phyloP scores from a whole-genome alignment of 2,888 invertebrate species.

The Sinodicranocentrus sp. region DNA sequence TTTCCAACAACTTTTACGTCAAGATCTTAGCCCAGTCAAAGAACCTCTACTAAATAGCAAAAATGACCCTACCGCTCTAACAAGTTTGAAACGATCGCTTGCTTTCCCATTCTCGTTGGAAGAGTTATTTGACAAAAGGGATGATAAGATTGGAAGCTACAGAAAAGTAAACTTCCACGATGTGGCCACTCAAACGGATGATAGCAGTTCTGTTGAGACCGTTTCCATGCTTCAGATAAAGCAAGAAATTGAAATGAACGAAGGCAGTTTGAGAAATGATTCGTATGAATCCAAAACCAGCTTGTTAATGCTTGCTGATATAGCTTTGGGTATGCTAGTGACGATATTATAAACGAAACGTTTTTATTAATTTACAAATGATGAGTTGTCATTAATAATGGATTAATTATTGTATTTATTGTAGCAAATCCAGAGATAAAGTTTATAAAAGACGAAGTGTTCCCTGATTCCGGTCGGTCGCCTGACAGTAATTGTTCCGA shows the following conservation, averaged over 20 bases:
- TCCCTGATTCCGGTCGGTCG: too few species aligned
- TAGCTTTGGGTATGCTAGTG: constrained; percentile 33
- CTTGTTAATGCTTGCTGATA: constrained; percentile 40
- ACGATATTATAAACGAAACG: not conserved
- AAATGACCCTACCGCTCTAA: not conserved
- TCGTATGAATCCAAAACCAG: not conserved
- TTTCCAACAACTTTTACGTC: not conserved
- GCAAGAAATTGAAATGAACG: too few species aligned
- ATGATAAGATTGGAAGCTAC: not conserved
- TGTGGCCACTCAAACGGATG: too few species aligned
- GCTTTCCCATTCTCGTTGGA: constrained; percentile 15
- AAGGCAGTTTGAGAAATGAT: not conserved
- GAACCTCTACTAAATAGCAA: not conserved
- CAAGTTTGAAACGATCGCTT: constrained; percentile 6
- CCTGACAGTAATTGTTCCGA: too few species aligned
- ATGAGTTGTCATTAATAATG: too few species aligned
- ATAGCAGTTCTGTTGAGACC: too few species aligned
- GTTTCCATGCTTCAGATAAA: too few species aligned
- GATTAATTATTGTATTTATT: too few species aligned
- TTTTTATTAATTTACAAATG: too few species aligned
- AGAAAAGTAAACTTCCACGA: not conserved
- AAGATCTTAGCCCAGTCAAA: constrained; percentile 24
- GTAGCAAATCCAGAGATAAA: too few species aligned
- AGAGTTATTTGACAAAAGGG: constrained; percentile 9
- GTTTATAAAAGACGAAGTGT: too few species aligned